Conservation (phyloP, 2,888 invertebrate species). For the Sipha maydis region DNA sequence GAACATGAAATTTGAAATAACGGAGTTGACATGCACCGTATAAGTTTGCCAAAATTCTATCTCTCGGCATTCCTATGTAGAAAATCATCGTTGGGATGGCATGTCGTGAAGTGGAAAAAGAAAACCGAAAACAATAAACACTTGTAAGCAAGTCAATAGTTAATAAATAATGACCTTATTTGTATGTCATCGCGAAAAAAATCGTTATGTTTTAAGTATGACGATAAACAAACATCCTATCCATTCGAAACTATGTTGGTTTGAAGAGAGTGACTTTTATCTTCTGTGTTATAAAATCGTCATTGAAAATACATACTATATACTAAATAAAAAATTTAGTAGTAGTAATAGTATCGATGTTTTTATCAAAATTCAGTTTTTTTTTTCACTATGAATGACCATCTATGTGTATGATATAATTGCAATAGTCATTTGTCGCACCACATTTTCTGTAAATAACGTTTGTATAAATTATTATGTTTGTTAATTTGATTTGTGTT, state of each 20-base stretch:
- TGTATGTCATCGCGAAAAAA: background rate
- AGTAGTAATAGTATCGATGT: no score
- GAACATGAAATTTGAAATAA: slow-evolving; percentile 21
- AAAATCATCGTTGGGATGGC: background rate
- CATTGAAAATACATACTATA: background rate
- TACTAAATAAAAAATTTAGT: background rate
- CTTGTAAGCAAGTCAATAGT: background rate
- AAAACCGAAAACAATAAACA: background rate
- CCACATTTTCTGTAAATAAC: background rate
- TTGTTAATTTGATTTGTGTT: slow-evolving; percentile 20
- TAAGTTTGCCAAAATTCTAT: background rate
- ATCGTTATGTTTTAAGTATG: background rate
- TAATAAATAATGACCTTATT: background rate
- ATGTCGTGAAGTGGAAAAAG: background rate
- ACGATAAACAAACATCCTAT: background rate
- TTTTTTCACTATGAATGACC: background rate
- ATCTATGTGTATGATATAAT: no score
- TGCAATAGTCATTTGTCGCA: background rate
- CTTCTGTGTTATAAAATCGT: background rate
- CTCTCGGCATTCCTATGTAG: background rate
- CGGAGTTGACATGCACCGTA: background rate
- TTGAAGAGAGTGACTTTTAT: background rate
- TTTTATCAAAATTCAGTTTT: background rate
- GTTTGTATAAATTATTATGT: slow-evolving; percentile 1
- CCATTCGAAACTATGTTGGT: background rate